A percentile compares a stretch with the other conserved stretches of the same genome.
Conservation (phyloP, 2,113 vertebrate species). For the Origma solitaria region DNA sequence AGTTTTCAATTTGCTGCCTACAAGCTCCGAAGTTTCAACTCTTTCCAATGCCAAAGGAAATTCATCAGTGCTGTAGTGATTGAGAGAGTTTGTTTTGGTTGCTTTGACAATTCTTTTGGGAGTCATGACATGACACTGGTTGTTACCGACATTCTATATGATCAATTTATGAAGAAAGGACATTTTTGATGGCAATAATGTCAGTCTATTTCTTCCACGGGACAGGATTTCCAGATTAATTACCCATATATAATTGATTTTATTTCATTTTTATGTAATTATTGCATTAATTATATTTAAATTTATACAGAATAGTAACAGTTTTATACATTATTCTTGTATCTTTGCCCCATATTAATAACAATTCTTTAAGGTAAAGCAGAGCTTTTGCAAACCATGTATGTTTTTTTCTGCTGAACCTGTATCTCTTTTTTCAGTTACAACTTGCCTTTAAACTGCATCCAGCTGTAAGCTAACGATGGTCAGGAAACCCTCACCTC, state of each 20-base stretch:
- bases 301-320: not conserved
- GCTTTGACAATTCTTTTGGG: constrained; percentile 36
- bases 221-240: constrained; percentile 56
- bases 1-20: constrained; percentile 45
- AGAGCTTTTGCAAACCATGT: not conserved
- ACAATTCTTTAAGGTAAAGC: not conserved
- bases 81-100: no score
- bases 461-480: no score
- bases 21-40: constrained; percentile 47
- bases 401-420: not conserved
- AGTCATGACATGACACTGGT: constrained; percentile 37
- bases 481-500: not conserved
- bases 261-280: constrained; percentile 46
- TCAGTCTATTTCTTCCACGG: constrained; percentile 56
- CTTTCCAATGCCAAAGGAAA: constrained; percentile 48
- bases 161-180: constrained; percentile 46
- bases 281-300: not conserved
- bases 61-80: constrained; percentile 39
- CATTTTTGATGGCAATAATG: constrained; percentile 57
- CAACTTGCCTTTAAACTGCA: not conserved
- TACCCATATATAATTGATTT: constrained; percentile 13
- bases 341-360: not conserved
- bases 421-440: not conserved
- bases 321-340: not conserved
- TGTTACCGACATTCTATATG: constrained; percentile 53